Evolutionary conservation across 2,888 invertebrate species (phyloP).

Genomic region (Periphyllus acericola): DNA sequence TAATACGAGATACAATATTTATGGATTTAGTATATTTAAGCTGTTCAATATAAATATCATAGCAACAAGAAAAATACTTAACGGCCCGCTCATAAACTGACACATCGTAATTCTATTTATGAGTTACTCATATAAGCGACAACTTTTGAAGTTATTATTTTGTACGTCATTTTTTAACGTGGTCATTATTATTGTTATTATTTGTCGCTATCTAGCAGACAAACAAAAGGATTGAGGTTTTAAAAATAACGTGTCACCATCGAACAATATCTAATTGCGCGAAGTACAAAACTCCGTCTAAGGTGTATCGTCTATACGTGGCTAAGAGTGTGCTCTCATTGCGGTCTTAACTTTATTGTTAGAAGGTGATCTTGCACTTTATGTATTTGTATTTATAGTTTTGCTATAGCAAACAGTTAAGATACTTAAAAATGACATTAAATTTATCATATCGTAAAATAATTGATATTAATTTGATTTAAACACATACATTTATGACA

Average conservation of each 20-base stretch:
- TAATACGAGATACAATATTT: constrained; percentile 33
- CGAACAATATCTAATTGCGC: constrained; percentile 42
- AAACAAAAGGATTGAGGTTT: constrained; percentile 29
- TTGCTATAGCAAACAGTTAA: neutral
- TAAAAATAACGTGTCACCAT: constrained; percentile 56
- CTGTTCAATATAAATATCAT: constrained; percentile 28
- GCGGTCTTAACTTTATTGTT: constrained; percentile 33
- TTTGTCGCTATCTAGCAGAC: constrained; percentile 1
- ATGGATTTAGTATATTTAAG: constrained; percentile 40
- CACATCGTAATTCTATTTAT: constrained; percentile 38
- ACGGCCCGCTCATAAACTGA: constrained; percentile 11
- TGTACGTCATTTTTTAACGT: neutral
- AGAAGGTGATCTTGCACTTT: constrained; percentile 27
- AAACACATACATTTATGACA: neutral
- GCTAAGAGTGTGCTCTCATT: neutral
- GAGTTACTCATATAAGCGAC: constrained; percentile 9
- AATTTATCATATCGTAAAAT: neutral
- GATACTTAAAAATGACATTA: neutral
- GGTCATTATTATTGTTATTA: constrained; percentile 21
- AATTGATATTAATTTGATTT: neutral
- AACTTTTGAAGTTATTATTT: constrained; percentile 20
- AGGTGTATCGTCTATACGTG: neutral
- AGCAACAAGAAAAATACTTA: constrained; percentile 1
- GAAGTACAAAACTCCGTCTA: constrained; percentile 36
- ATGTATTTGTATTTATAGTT: neutral